These are phyloP conservation scores for Drosophila acutilabella DNA, from an alignment of 2,888 invertebrate genomes.

Conservation along the genomic window DNA sequence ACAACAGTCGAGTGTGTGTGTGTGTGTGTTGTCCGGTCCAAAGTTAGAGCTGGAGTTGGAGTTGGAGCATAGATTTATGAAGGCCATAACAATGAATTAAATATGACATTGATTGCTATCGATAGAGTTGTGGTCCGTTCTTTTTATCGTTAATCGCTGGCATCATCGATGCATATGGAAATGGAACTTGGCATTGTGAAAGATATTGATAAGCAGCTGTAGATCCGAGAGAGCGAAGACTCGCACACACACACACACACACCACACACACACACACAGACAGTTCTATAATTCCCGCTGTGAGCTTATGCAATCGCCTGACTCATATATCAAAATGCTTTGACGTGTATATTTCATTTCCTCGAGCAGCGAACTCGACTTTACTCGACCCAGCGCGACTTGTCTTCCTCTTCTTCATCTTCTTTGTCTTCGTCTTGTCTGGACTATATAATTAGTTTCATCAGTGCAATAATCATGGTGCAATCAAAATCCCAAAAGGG, in stretches of 20 bases:
- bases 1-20: slow-evolving; percentile 7
- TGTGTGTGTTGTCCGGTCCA: neutral
- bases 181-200: slow-evolving; percentile 47
- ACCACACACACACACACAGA: neutral
- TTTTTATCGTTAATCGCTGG: slow-evolving; percentile 52
- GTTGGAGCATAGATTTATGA: slow-evolving; percentile 68
- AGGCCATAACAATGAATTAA: slow-evolving; percentile 79
- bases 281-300: slow-evolving; percentile 48
- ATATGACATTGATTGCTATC: slow-evolving; percentile 78
- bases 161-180: slow-evolving; percentile 64
- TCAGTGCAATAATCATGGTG: slow-evolving; percentile 78
- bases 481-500: slow-evolving; percentile 57
- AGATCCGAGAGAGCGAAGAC: slow-evolving; percentile 2
- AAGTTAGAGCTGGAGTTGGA: slow-evolving; percentile 12
- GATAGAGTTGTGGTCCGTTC: slow-evolving; percentile 69
- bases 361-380: slow-evolving; percentile 18
- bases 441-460: slow-evolving; percentile 77
- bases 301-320: slow-evolving; percentile 66
- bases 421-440: slow-evolving; percentile 26
- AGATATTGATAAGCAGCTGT: slow-evolving; percentile 48
- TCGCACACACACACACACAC: too few relatives aligned
- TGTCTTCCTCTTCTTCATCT: neutral
- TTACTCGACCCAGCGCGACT: slow-evolving; percentile 1
- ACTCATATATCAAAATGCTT: slow-evolving; percentile 67
- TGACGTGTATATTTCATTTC: slow-evolving; percentile 64